Evolutionary conservation across 1,140 invertebrate species (phyloP), one percentile per base, ranked within the genome.

Genomic region (roundworm (Caenorhabditis elegans)): DNA sequence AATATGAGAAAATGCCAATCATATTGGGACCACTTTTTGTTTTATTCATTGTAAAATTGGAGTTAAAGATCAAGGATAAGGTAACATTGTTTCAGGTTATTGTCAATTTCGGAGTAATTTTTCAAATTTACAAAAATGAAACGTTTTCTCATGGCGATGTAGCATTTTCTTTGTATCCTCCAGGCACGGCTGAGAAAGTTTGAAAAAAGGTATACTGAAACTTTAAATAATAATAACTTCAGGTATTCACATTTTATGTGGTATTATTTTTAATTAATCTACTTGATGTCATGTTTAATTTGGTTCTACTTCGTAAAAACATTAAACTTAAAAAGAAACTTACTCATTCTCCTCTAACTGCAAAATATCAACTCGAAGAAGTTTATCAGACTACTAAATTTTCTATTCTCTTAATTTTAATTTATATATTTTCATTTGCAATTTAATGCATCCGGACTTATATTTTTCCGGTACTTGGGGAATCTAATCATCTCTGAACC

Each of bases 291-390:
- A 5, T 60, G 3, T 60, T 60, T 28, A 28, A 60, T 34, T 34
- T 60, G 4, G 15, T 60, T 11, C 53, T 60, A 31, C 31, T 60
- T 2, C 53, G 53, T 3, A 5, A 60, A 15, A 60, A 60, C 34
- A 5, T 60, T 34, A 11, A 5, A n/a, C 53, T 60, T 3, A 60
- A 60, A 34, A 60, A 60, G 6, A 6, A 34, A 6, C 53, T 60
- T 0, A 60, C 6, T 3, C 17, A 31, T 15, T 60, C 53, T 2
- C 34, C 28, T 17, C 53, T 60, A 3, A 60, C 53, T 15, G 19
- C 53, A 31, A 60, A 60, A 60, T 60, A 60, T 34, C 53, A 60
- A 60, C 17, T 60, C 26, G 53, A 60, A 34, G 53, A 60, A 22
- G 53, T 60, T 3, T 60, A 60, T 60, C 26, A 60, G 15, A 31